Evolutionary conservation across 2,113 vertebrate species (phyloP).

Genomic region (Sylvietta virens): DNA sequence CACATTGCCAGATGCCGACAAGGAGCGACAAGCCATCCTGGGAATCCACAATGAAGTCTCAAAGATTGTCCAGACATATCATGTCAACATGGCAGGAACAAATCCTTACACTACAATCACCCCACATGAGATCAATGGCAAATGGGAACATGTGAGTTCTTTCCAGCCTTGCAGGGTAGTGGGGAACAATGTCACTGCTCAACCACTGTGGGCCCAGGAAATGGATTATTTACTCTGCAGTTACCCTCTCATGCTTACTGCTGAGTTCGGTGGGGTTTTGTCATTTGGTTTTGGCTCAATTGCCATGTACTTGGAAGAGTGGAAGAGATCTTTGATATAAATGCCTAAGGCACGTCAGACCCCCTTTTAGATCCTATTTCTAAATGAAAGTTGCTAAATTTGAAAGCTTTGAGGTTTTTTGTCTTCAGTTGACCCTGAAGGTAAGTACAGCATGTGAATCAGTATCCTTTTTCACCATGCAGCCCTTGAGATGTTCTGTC

Average conservation of each 20-base stretch:
- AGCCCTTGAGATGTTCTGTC: background rate
- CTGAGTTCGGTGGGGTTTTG: background rate
- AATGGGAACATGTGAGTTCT: constrained; percentile 93
- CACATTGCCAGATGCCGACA: constrained; percentile 94
- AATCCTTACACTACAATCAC: constrained; percentile 97
- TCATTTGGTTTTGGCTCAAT: background rate
- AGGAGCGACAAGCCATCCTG: constrained; percentile 92
- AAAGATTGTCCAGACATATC: constrained; percentile 97
- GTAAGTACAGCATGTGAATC: background rate
- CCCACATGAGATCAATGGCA: constrained; percentile 92
- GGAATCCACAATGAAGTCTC: constrained; percentile 97
- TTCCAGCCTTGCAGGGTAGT: background rate
- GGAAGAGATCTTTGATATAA: background rate
- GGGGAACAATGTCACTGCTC: background rate
- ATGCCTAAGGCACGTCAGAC: background rate
- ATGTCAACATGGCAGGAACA: constrained; percentile 92
- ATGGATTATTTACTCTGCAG: background rate
- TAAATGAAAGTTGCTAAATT: background rate
- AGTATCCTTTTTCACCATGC: background rate
- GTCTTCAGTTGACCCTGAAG: background rate
- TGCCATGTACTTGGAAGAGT: background rate
- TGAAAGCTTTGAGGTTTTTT: background rate
- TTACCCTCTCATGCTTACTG: background rate
- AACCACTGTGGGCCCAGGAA: background rate
- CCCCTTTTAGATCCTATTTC: background rate